Evolutionary conservation across 2,113 vertebrate genomes (phyloP).

Genomic region (Ageneiosus marmoratus): DNA sequence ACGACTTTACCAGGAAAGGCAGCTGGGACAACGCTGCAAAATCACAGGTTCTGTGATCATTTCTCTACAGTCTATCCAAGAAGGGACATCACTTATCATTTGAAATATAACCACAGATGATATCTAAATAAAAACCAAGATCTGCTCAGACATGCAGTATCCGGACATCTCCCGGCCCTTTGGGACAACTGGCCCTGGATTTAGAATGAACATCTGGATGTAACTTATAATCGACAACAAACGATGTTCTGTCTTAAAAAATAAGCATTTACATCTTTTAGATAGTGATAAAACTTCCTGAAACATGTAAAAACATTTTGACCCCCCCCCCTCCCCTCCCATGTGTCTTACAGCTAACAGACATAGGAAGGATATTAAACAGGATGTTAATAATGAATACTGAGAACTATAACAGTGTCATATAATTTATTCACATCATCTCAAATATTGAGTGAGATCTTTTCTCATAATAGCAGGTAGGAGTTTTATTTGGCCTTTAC

Average conservation of each 20-base stretch:
- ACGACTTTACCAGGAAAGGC: not conserved
- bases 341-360: not conserved
- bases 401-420: not conserved
- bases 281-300: not conserved
- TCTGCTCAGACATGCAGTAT: too few species aligned
- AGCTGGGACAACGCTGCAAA: not conserved
- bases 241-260: not conserved
- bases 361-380: not conserved
- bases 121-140: too few species aligned
- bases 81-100: not conserved
- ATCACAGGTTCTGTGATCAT: not conserved
- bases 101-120: not conserved
- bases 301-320: not conserved
- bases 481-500: not conserved
- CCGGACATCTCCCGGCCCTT: too few species aligned
- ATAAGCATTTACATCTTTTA: not conserved
- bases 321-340: too few species aligned
- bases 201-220: not conserved
- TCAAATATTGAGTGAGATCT: not conserved
- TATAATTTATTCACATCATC: not conserved
- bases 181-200: too few species aligned
- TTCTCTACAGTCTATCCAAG: not conserved
- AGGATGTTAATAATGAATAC: not conserved
- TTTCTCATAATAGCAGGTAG: not conserved
- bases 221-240: too few species aligned